phyloP scores from a whole-genome alignment of 2,797 vertebrate species.

The Acipenser oxyrinchus region DNA sequence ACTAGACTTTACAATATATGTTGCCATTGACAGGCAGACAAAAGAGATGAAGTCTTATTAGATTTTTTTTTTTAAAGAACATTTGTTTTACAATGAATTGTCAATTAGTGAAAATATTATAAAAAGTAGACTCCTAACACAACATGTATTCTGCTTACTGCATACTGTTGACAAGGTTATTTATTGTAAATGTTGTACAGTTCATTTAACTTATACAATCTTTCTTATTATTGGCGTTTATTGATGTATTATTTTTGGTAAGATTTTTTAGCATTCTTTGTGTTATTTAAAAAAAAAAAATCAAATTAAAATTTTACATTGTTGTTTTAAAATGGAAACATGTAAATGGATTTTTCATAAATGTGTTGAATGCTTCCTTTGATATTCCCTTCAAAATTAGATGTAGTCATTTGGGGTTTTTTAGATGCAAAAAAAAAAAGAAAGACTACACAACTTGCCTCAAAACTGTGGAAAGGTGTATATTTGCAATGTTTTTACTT shows the following conservation, averaged over 20 bases:
- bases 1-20: no score
- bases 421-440: slow-evolving; percentile 27
- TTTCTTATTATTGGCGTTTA: slow-evolving; percentile 23
- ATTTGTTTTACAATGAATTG: no score
- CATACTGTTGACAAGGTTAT: slow-evolving; percentile 16
- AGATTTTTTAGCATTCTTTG: slow-evolving; percentile 26
- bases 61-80: slow-evolving; percentile 18
- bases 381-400: slow-evolving; percentile 25
- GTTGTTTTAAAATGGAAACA: slow-evolving; percentile 29
- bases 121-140: no score
- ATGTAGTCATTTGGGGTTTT: slow-evolving; percentile 3
- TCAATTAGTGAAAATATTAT: no score
- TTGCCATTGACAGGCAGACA: slow-evolving; percentile 4
- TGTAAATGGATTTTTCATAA: slow-evolving; percentile 23
- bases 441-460: slow-evolving; percentile 19
- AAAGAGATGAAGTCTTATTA: no score
- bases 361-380: slow-evolving; percentile 27
- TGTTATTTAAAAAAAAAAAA: slow-evolving; percentile 11
- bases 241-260: slow-evolving; percentile 41
- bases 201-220: slow-evolving; percentile 8
- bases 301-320: slow-evolving; percentile 22
- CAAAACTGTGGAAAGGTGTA: slow-evolving; percentile 41
- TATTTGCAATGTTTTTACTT: slow-evolving; percentile 57
- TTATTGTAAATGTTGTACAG: slow-evolving; percentile 43
- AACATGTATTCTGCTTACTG: no score